Evolutionary conservation across 2,888 invertebrate genomes (phyloP), one percentile per base, ranked within the genome.

Genomic region (Idaea biselata): DNA sequence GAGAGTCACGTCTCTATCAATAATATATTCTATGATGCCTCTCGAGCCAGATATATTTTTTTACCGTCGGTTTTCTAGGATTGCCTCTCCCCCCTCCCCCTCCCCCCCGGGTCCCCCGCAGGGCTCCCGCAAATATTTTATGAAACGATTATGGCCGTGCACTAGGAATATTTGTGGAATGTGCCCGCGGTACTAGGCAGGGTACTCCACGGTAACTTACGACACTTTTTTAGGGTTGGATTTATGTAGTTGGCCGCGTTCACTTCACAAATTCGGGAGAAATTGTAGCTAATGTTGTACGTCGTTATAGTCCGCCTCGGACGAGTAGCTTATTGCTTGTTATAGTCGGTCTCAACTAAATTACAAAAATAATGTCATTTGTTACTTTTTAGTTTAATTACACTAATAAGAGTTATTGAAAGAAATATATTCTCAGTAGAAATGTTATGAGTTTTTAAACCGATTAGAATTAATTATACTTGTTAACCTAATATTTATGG

Each of bases 51-150:
- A 55, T 55, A 17, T 55, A 55, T 55, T 55, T 55, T 32, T 55
- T 55, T 55, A 55, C 55, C 55, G 17, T 17, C 16, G 44, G 44
- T 44, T 17, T 17, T 55, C 55, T 55, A 55, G 55, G 55, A 55
- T 8, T 17, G 16, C 16, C 16, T 6, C 16, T 7, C 55, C 16
- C 55, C 55, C 55, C 55, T 18, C 18, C 44, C 16, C 57, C 61
- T 64, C 58, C 58, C 14, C 44, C 6, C 44, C 14, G 14, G 44
- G 14, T 54, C 54, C 55, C 57, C 18, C 44, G 18, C 57, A 44
- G 65, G 61, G 62, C 63, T 65, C 58, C 58, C 16, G 58, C 63
- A 66, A 72, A 70, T 72, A 72, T 70, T 72, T 72, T 70, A 72
- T 70, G 70, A 64, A 65, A 67, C 72, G 67, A 69, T 70, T 72